These are phyloP conservation scores for Tarsius wallacei DNA, from an alignment of 2,797 vertebrate genomes.

Conservation along the genomic window DNA sequence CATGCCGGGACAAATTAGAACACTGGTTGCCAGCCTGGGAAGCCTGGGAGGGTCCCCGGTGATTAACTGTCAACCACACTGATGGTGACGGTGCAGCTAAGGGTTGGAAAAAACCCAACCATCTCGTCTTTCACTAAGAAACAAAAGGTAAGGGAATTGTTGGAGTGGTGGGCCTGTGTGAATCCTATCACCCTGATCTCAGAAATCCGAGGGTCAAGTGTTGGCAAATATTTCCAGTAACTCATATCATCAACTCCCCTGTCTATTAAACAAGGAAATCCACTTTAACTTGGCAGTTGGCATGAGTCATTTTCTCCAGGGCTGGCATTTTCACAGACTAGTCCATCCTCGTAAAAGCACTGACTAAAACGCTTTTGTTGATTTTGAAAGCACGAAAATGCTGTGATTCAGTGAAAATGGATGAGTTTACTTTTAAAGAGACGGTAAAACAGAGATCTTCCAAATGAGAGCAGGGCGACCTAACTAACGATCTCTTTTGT, in stretches of 20 bases:
- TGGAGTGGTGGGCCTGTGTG: slow-evolving; percentile 81
- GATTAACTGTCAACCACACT: slow-evolving; percentile 88
- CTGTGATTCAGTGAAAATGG: slow-evolving; percentile 56
- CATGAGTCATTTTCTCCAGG: not conserved
- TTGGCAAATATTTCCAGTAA: slow-evolving; percentile 48
- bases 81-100: slow-evolving; percentile 89
- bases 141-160: slow-evolving; percentile 53
- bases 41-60: slow-evolving; percentile 85
- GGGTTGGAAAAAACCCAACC: slow-evolving; percentile 84
- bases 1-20: slow-evolving; percentile 74
- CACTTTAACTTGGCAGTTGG: slow-evolving; percentile 7
- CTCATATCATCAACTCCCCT: not conserved
- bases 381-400: slow-evolving; percentile 51
- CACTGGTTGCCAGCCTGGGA: slow-evolving; percentile 65
- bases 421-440: slow-evolving; percentile 71
- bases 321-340: not conserved
- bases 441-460: slow-evolving; percentile 73
- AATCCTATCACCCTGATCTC: slow-evolving; percentile 88
- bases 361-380: slow-evolving; percentile 34
- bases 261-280: not conserved
- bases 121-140: slow-evolving; percentile 89
- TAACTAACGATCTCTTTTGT: slow-evolving; percentile 77
- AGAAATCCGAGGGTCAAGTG: slow-evolving; percentile 13
- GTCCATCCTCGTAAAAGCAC: not conserved
- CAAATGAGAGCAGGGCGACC: slow-evolving; percentile 52